phyloP scores from a whole-genome alignment of 2,888 invertebrate species.

The Plutella xylostella region DNA sequence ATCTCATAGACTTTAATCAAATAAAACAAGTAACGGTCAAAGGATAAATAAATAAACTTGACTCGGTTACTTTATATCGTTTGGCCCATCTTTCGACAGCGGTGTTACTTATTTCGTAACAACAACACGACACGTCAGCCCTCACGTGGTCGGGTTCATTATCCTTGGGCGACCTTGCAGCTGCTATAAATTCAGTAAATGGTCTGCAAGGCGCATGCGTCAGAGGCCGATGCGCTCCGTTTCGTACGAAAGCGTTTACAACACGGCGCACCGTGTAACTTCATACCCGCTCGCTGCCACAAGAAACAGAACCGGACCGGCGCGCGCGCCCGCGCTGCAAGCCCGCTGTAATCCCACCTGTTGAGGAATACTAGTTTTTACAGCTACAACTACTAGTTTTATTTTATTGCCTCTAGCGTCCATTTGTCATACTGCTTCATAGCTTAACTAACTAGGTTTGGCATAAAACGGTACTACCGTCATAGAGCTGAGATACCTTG shows the following conservation, averaged over 20 bases:
- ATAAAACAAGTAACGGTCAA: too few species aligned
- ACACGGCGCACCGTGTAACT: slow-evolving; percentile 19
- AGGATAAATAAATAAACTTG: too few species aligned
- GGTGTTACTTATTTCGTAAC: slow-evolving; percentile 20
- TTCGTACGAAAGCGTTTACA: slow-evolving; percentile 33
- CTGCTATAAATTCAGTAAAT: slow-evolving; percentile 60
- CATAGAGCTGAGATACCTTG: too few species aligned
- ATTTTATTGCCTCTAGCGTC: slow-evolving; percentile 9
- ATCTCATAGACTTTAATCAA: too few species aligned
- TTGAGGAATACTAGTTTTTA: slow-evolving; percentile 48
- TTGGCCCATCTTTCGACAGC: too few species aligned
- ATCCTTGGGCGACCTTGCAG: slow-evolving; percentile 62
- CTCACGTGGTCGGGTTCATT: slow-evolving; percentile 39
- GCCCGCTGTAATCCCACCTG: slow-evolving; percentile 43
- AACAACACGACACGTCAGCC: background rate
- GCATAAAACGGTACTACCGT: background rate
- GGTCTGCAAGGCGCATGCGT: slow-evolving; percentile 53
- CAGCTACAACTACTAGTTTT: slow-evolving; percentile 26
- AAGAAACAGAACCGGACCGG: slow-evolving; percentile 38
- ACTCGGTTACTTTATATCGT: too few species aligned
- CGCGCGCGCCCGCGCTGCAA: slow-evolving; percentile 27
- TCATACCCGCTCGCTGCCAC: slow-evolving; percentile 21
- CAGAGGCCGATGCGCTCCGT: slow-evolving; percentile 48
- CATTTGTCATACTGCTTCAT: slow-evolving; percentile 3
- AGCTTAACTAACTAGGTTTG: background rate